phyloP scores from a whole-genome alignment of 2,113 vertebrate species.

The Rhombomys opimus region DNA sequence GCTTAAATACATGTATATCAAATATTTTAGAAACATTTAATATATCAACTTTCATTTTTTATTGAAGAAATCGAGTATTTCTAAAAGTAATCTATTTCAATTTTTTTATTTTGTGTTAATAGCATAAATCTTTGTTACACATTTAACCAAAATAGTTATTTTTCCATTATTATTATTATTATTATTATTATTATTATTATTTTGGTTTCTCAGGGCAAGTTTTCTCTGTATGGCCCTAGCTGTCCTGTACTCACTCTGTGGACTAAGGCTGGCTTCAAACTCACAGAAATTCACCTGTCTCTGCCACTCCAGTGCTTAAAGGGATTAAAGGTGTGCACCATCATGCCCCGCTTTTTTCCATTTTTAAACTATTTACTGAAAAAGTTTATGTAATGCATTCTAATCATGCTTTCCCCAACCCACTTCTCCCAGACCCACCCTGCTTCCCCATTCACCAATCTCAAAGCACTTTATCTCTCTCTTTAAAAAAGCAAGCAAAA shows the following conservation, averaged over 20 bases:
- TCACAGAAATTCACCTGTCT: too few species aligned
- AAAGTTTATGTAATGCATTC: neutral
- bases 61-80: neutral
- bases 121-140: neutral
- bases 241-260: too few species aligned
- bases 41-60: constrained; percentile 1
- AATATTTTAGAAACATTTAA: neutral
- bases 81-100: neutral
- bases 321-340: too few species aligned
- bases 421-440: rapidly evolving
- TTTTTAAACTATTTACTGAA: neutral
- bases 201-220: too few species aligned
- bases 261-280: too few species aligned
- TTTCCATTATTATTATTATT: neutral
- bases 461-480: neutral
- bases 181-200: too few species aligned
- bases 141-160: neutral
- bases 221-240: too few species aligned
- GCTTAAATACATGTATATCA: constrained; percentile 10
- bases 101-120: neutral
- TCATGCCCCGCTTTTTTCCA: neutral
- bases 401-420: neutral
- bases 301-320: too few species aligned
- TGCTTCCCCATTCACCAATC: neutral
- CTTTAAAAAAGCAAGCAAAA: neutral